Percentiles rank a stretch among this genome's conserved stretches.
Conservation (phyloP, 2,888 invertebrate species). For the Notodonta ziczac region DNA sequence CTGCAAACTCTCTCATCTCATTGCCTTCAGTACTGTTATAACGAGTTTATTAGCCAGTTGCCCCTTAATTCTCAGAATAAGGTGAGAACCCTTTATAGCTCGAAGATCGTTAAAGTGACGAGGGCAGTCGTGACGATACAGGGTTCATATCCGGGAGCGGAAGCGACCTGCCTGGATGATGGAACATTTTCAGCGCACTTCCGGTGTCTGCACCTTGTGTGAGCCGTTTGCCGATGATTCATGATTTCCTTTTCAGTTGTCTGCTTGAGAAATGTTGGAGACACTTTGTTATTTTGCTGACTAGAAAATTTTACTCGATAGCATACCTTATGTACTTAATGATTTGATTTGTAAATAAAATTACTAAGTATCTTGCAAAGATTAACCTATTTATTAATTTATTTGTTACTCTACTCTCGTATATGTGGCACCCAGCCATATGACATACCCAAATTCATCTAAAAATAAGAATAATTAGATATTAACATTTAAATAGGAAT, state of each 20-base stretch:
- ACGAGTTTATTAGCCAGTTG: background rate
- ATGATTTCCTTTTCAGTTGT: constrained; percentile 49
- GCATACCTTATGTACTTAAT: background rate
- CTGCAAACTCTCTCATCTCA: too few relatives aligned
- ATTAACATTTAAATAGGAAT: too few relatives aligned
- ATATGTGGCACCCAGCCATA: too few relatives aligned
- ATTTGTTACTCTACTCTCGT: too few relatives aligned
- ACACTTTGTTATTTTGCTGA: constrained; percentile 8
- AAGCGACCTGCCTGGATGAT: constrained; percentile 55
- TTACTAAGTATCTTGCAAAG: background rate
- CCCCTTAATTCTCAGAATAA: constrained; percentile 17
- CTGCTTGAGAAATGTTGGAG: constrained; percentile 18
- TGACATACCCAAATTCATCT: too few relatives aligned
- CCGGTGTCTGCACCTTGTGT: constrained; percentile 45
- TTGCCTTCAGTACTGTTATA: too few relatives aligned
- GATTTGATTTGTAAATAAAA: background rate
- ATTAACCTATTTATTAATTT: too few relatives aligned
- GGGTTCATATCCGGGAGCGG: constrained; percentile 59
- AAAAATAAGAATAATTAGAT: too few relatives aligned
- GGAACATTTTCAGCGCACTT: constrained; percentile 51
- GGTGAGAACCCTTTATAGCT: constrained; percentile 36
- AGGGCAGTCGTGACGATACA: constrained; percentile 58
- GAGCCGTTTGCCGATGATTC: constrained; percentile 54
- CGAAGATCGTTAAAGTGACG: constrained; percentile 44
- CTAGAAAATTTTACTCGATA: background rate